Conservation (phyloP, 2,888 invertebrate species). For the Limulus polyphemus region DNA sequence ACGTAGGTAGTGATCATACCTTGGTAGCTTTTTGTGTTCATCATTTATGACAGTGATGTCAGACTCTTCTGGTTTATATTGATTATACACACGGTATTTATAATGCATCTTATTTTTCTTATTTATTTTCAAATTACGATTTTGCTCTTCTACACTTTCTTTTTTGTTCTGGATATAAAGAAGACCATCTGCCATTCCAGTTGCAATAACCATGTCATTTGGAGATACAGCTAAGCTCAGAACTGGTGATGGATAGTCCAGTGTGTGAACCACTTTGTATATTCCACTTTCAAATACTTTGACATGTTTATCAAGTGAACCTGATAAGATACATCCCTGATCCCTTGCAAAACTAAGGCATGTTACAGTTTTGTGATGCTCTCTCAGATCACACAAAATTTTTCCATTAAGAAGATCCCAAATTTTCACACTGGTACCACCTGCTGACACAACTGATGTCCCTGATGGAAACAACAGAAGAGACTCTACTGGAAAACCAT, state of each 20-base stretch:
- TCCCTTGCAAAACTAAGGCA: constrained; percentile 61
- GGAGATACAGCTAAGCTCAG: constrained; percentile 53
- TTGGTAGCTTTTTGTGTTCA: constrained; percentile 26
- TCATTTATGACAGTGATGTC: constrained; percentile 20
- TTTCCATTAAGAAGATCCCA: constrained; percentile 55
- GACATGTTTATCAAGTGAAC: constrained; percentile 81
- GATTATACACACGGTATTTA: constrained; percentile 3
- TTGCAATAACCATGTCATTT: constrained; percentile 61
- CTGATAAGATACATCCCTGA: constrained; percentile 69
- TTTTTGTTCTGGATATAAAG: constrained; percentile 71
- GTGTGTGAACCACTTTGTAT: constrained; percentile 73
- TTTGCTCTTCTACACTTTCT: constrained; percentile 34
- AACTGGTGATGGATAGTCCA: constrained; percentile 81
- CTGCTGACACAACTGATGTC: constrained; percentile 79
- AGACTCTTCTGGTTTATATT: constrained; percentile 26
- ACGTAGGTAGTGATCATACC: constrained; percentile 56
- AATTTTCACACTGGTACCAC: constrained; percentile 20
- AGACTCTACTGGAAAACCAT: constrained; percentile 24
- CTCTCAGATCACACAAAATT: constrained; percentile 65
- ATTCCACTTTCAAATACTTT: constrained; percentile 79
- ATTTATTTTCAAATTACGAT: constrained; percentile 12
- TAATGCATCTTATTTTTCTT: constrained; percentile 1
- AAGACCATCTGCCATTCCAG: constrained; percentile 84
- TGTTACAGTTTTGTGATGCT: constrained; percentile 93
- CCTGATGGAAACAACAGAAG: constrained; percentile 75